Evolutionary conservation across 2,797 vertebrate genomes (phyloP).

Genomic region (Acestrorhynchus altus): DNA sequence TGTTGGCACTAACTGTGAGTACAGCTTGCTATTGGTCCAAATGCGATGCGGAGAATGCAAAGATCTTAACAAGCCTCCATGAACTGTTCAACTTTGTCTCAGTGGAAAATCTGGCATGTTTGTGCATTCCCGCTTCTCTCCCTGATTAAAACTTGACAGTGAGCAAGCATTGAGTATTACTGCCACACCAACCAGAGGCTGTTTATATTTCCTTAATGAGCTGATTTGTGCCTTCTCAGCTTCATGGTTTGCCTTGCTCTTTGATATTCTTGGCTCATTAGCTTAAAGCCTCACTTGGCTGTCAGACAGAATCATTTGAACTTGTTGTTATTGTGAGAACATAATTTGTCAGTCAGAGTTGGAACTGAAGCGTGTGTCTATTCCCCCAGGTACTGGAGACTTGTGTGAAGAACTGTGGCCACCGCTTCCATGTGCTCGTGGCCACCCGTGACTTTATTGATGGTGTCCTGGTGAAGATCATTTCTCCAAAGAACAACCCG

Average conservation of each 20-base stretch:
- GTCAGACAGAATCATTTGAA: neutral
- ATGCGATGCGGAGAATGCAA: neutral
- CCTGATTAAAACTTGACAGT: constrained; percentile 18
- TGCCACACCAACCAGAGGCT: constrained; percentile 29
- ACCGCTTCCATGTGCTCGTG: constrained; percentile 94
- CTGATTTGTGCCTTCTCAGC: constrained; percentile 34
- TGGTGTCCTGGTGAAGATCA: constrained; percentile 93
- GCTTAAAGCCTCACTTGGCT: constrained; percentile 29
- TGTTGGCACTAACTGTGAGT: constrained; percentile 94
- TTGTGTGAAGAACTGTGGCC: constrained; percentile 98
- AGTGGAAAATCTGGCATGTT: constrained; percentile 11
- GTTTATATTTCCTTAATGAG: constrained; percentile 46
- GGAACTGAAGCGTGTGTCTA: neutral
- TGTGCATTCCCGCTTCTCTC: constrained; percentile 17
- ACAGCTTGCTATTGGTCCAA: neutral
- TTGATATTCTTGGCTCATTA: constrained; percentile 41
- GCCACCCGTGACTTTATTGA: constrained; percentile 97
- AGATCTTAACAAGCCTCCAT: constrained; percentile 5
- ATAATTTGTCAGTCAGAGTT: constrained; percentile 7
- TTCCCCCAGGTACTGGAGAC: constrained; percentile 90
- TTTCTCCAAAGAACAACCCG: constrained; percentile 93
- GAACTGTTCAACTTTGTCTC: neutral
- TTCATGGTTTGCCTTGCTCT: constrained; percentile 22
- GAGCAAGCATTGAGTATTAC: neutral
- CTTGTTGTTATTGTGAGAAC: neutral